Conservation (phyloP, 2,797 vertebrate species). For the Myotis daubentonii region DNA sequence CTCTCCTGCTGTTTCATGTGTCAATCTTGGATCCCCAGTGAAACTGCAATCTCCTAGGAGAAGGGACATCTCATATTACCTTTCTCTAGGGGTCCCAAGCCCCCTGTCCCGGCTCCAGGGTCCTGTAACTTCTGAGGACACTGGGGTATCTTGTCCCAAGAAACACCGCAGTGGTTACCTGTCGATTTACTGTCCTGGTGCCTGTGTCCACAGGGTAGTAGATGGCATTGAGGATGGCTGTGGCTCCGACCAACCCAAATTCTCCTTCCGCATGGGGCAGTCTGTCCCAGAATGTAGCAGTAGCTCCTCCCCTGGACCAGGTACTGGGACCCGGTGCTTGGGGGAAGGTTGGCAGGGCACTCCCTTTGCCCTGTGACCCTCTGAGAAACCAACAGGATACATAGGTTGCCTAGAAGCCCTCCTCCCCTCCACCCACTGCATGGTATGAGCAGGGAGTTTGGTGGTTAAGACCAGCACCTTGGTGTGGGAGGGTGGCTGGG, state of each 20-base stretch:
- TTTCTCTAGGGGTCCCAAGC: not conserved
- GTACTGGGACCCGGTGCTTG: conserved; percentile 57
- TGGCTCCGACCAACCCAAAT: conserved; percentile 79
- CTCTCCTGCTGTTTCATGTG: not conserved
- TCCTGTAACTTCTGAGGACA: not conserved
- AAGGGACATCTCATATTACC: not conserved
- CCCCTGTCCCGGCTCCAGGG: not conserved
- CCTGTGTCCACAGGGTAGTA: conserved; percentile 78
- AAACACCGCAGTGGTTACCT: not conserved
- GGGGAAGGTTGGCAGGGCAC: not conserved
- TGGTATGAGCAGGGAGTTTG: no score
- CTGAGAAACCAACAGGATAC: not conserved
- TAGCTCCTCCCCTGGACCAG: conserved; percentile 80
- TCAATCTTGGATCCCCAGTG: not conserved
- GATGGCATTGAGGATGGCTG: conserved; percentile 84
- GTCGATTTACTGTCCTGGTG: not conserved
- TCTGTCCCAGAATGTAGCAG: conserved; percentile 78
- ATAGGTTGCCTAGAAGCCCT: not conserved
- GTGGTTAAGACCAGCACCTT: not conserved
- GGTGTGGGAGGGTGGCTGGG: not conserved
- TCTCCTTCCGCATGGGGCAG: conserved; percentile 80
- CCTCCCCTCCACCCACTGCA: not conserved
- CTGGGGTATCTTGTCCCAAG: not conserved
- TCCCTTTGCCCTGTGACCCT: not conserved
- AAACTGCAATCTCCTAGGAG: not conserved